Conservation (phyloP, 2,113 vertebrate genomes). For the Cepphus grylle region DNA sequence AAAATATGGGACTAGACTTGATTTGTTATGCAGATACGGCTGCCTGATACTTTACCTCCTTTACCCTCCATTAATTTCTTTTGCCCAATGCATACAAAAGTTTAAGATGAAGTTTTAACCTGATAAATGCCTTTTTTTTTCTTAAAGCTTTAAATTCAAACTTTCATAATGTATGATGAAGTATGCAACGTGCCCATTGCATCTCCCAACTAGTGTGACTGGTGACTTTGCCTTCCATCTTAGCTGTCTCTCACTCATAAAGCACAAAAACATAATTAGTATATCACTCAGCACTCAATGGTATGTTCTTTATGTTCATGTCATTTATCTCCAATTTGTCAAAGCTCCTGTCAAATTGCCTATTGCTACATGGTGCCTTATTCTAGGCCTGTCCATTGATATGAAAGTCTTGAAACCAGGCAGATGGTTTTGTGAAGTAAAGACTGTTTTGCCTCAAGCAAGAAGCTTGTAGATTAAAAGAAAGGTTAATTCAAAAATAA, state of each 20-base stretch:
- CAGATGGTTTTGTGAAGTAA: conserved; percentile 64
- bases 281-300: conserved; percentile 24
- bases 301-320: conserved; percentile 28
- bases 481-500: conserved; percentile 69
- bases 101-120: background rate
- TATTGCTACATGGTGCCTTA: background rate
- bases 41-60: background rate
- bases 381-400: conserved; percentile 40
- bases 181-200: background rate
- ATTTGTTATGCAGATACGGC: background rate
- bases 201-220: background rate
- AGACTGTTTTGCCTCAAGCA: conserved; percentile 60
- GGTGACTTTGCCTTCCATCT: background rate
- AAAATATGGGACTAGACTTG: background rate
- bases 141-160: background rate
- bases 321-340: conserved; percentile 49
- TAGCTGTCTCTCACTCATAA: conserved; percentile 7
- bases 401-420: conserved; percentile 48
- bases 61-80: background rate
- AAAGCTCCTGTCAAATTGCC: conserved; percentile 33
- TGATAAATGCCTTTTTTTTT: background rate
- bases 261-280: conserved; percentile 37
- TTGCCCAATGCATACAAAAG: background rate
- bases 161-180: background rate
- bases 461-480: conserved; percentile 57